phyloP scores from a whole-genome alignment of 1,140 invertebrate species.

The Zaprionus camerounensis region DNA sequence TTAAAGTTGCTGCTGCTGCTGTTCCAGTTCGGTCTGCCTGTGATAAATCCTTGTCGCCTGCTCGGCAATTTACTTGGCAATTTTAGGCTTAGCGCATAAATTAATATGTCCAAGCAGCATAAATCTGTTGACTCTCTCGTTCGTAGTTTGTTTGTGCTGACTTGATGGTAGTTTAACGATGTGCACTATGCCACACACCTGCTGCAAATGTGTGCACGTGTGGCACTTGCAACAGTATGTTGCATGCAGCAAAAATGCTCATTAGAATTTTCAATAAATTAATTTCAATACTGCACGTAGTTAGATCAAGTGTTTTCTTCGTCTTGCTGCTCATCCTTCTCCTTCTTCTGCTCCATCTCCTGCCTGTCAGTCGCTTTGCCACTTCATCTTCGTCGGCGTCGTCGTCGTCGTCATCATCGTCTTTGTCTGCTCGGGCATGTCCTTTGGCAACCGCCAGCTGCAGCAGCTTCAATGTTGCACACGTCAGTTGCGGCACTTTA shows the following conservation, averaged over 20 bases:
- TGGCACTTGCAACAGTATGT: conserved; percentile 6
- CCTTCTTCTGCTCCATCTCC: not conserved
- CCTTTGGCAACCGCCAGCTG: conserved; percentile 56
- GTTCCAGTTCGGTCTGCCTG: conserved; percentile 18
- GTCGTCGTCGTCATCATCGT: conserved; percentile 61
- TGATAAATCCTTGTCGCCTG: conserved; percentile 60
- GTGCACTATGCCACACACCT: conserved; percentile 2
- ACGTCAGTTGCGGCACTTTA: conserved; percentile 54
- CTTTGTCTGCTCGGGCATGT: conserved; percentile 25
- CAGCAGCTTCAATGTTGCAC: conserved; percentile 58
- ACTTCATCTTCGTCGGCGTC: conserved; percentile 68
- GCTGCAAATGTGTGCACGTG: not conserved
- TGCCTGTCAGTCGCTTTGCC: conserved; percentile 47
- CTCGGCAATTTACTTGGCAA: conserved; percentile 64
- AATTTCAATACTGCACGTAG: conserved; percentile 61
- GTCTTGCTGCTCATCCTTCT: not conserved
- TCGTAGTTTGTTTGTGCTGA: conserved; percentile 45
- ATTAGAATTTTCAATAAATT: conserved; percentile 82
- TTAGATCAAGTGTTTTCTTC: conserved; percentile 57
- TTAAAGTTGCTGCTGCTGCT: conserved; percentile 59
- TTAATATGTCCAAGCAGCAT: conserved; percentile 74
- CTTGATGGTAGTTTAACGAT: conserved; percentile 50
- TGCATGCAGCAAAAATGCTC: conserved; percentile 50
- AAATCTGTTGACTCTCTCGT: conserved; percentile 69
- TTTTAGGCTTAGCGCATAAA: conserved; percentile 64